Evolutionary conservation across 92 coral and sea anemone genomes (phyloP).

Genomic region (Galaxea fascicularis): DNA sequence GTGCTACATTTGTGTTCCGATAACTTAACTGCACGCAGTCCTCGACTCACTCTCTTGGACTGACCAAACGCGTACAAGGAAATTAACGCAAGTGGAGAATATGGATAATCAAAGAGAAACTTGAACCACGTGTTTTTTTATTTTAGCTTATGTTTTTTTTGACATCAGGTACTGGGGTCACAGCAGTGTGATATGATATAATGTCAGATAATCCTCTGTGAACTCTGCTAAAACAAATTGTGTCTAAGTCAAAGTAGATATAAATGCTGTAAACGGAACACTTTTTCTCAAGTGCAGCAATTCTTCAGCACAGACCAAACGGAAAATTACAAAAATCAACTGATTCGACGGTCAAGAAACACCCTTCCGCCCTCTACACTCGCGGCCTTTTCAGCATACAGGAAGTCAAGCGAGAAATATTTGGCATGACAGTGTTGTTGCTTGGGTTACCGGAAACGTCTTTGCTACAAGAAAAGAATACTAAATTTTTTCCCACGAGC

Average conservation of each 20-base stretch:
- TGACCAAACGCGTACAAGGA: no score
- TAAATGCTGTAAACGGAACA: not conserved
- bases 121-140: not conserved
- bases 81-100: no score
- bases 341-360: not conserved
- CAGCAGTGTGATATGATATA: not conserved
- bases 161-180: not conserved
- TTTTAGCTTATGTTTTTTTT: no score
- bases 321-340: not conserved
- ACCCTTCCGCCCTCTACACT: not conserved
- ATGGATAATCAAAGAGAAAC: not conserved
- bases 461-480: not conserved
- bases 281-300: not conserved
- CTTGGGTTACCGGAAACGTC: constrained; percentile 3
- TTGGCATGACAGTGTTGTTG: not conserved
- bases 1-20: no score
- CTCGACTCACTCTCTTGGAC: no score
- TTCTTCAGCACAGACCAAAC: not conserved
- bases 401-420: constrained; percentile 30
- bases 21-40: no score
- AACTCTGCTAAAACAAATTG: not conserved
- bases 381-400: not conserved
- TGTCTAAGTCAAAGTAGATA: not conserved
- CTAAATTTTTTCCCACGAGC: not conserved
- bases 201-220: no score